These are phyloP conservation scores for Hedychridium roseum DNA, from an alignment of 2,888 invertebrate species.

Conservation along the genomic window DNA sequence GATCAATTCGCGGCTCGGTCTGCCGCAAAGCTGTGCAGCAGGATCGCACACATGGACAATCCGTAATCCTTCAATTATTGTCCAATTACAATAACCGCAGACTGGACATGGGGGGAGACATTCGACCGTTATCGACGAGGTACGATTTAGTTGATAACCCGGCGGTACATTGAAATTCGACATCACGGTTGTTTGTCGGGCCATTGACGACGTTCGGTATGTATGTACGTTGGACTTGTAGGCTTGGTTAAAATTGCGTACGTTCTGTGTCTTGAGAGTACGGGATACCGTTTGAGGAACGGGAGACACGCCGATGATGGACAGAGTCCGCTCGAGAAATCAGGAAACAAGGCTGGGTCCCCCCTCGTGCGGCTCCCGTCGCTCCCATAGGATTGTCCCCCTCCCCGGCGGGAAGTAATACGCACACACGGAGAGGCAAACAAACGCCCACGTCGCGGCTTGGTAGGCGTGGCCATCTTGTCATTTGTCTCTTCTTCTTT, in stretches of 20 bases:
- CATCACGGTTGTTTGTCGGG: too few species aligned
- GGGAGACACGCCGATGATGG: too few species aligned
- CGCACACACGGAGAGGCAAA: constrained; percentile 37
- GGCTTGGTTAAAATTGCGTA: too few species aligned
- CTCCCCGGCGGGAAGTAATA: constrained; percentile 31
- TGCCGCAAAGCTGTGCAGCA: constrained; percentile 42
- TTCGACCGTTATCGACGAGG: neutral
- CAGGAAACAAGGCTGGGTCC: constrained; percentile 34
- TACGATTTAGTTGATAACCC: too few species aligned
- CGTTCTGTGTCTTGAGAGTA: too few species aligned
- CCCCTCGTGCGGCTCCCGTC: constrained; percentile 9
- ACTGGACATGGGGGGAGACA: neutral
- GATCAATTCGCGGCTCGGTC: constrained; percentile 23
- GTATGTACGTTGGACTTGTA: too few species aligned
- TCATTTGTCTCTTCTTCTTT: constrained; percentile 56
- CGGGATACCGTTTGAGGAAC: too few species aligned
- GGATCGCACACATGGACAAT: constrained; percentile 36
- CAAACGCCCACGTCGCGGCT: constrained; percentile 51
- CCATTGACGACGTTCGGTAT: too few species aligned
- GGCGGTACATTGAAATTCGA: neutral
- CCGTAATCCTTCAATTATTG: constrained; percentile 54
- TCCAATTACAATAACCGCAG: constrained; percentile 51
- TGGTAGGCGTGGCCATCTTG: constrained; percentile 53
- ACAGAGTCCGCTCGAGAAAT: constrained; percentile 36
- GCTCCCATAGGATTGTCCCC: constrained; percentile 19